phyloP scores from a whole-genome alignment of 2,113 vertebrate species.

The Serinus canaria region DNA sequence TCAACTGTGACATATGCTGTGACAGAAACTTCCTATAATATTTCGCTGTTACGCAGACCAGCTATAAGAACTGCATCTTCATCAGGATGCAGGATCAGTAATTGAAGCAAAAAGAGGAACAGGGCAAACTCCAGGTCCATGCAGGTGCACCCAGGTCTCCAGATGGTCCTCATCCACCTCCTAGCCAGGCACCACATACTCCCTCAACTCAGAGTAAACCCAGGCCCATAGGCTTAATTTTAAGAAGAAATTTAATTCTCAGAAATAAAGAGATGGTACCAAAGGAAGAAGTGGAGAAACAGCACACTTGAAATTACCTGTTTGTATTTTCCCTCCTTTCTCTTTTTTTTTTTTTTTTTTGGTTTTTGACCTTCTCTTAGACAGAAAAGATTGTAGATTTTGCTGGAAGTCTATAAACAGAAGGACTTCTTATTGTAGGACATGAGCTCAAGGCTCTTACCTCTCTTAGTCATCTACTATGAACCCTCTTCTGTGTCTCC shows the following conservation, averaged over 20 bases:
- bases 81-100: not conserved
- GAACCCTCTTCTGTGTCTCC: not conserved
- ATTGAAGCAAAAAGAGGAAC: not conserved
- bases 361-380: not conserved
- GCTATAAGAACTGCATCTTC: not conserved
- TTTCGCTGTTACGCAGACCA: not conserved
- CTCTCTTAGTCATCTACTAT: not conserved
- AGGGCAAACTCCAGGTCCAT: not conserved
- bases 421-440: not conserved
- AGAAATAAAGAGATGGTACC: not conserved
- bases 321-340: not conserved
- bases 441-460: not conserved
- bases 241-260: not conserved
- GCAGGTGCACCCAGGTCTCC: not conserved
- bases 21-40: not conserved
- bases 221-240: not conserved
- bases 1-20: not conserved
- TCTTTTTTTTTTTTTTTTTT: not conserved
- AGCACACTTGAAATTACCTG: not conserved
- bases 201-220: not conserved
- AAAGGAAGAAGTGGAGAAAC: not conserved
- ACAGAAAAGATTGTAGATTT: not conserved
- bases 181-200: not conserved
- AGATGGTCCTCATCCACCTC: not conserved
- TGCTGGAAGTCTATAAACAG: not conserved